These are phyloP conservation scores for Nothura maculosa DNA, from an alignment of 2,797 vertebrate species.

Conservation along the genomic window DNA sequence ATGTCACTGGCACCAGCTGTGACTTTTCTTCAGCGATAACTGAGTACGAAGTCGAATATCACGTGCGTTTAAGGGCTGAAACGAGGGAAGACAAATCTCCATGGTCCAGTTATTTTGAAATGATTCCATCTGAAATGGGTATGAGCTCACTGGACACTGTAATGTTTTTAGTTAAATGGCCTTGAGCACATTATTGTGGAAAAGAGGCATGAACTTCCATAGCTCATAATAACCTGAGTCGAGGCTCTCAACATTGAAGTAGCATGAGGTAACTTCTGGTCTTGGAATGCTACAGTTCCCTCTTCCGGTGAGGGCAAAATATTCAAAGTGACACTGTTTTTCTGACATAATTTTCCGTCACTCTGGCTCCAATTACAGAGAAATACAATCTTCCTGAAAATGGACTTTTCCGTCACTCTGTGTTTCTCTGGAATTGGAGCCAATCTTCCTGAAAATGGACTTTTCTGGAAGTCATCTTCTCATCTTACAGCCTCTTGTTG, in stretches of 20 bases:
- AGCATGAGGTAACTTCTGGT: not conserved
- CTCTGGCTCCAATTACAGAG: no score
- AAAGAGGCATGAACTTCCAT: fast-evolving
- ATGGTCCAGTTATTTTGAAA: slow-evolving; percentile 24
- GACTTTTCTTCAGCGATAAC: slow-evolving; percentile 48
- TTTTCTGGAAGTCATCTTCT: not conserved
- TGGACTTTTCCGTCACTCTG: not conserved
- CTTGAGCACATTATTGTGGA: not conserved
- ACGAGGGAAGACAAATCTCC: slow-evolving; percentile 28
- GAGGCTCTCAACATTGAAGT: not conserved
- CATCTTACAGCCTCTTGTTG: not conserved
- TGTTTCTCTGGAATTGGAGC: not conserved
- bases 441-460: not conserved
- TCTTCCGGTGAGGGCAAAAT: not conserved
- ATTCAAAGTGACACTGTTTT: not conserved
- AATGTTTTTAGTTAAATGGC: not conserved
- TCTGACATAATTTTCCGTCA: not conserved
- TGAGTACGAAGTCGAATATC: not conserved
- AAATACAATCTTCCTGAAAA: not conserved
- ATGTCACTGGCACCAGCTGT: slow-evolving; percentile 31
- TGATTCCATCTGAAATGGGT: slow-evolving; percentile 61
- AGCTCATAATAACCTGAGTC: not conserved
- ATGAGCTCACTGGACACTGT: not conserved
- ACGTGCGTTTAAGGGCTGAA: slow-evolving; percentile 56
- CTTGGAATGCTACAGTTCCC: not conserved